A percentile compares a stretch with the other conserved stretches of the same genome.
Evolutionary conservation across 2,797 vertebrate species (phyloP).

Genomic region (Kryptolebias ocellatus): DNA sequence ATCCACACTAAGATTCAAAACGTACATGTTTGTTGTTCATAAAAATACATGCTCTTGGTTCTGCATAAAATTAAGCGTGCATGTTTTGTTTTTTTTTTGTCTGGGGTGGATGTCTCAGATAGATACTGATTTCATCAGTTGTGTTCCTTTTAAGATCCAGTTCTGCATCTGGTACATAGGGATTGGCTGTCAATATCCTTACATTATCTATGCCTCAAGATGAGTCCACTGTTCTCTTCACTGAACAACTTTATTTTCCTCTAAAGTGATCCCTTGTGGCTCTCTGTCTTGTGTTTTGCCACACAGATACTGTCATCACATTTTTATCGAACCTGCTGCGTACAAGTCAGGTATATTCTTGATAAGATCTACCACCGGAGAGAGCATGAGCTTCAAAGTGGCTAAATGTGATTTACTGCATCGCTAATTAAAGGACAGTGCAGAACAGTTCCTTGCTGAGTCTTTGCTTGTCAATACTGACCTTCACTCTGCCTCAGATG

Average conservation of each 20-base stretch:
- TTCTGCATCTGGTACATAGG: background rate
- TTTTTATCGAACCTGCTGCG: slow-evolving; percentile 25
- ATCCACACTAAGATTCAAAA: no score
- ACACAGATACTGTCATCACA: slow-evolving; percentile 45
- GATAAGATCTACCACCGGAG: slow-evolving; percentile 23
- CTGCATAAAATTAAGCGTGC: background rate
- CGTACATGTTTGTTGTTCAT: background rate
- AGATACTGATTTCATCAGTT: slow-evolving; percentile 13
- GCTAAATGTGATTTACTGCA: slow-evolving; percentile 37
- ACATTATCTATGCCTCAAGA: slow-evolving; percentile 13
- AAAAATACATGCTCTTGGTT: background rate
- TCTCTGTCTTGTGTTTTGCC: slow-evolving; percentile 20
- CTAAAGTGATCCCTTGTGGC: slow-evolving; percentile 4
- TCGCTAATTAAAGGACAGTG: slow-evolving; percentile 48
- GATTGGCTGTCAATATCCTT: background rate
- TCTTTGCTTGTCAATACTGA: slow-evolving; percentile 49
- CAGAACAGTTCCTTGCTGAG: slow-evolving; percentile 45
- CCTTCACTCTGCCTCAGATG: slow-evolving; percentile 32
- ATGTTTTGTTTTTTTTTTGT: background rate
- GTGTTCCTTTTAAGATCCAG: slow-evolving; percentile 1
- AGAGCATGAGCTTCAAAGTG: slow-evolving; percentile 10
- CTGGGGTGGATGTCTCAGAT: background rate
- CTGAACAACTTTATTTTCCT: slow-evolving; percentile 21
- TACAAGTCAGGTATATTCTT: slow-evolving; percentile 32
- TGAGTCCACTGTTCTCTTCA: background rate